Base-by-base conservation (phyloP, 2,888 invertebrate genomes). In the Proisotoma minuta region DNA sequence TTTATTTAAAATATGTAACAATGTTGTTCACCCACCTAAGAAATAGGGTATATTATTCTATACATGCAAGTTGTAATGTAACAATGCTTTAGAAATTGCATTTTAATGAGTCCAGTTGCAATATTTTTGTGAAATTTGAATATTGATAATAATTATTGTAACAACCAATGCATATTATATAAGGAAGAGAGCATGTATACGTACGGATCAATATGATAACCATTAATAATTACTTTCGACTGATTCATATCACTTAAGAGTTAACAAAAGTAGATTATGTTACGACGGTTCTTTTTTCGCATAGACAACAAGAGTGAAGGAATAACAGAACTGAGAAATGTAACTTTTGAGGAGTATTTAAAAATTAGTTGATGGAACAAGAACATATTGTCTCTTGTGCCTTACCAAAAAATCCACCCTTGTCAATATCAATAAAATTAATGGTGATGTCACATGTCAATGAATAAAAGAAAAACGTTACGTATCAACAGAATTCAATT, bases 321-420 rank as follows among this genome's bases (percentile, higher is more conserved):
- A 18, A 43, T 43, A 43, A 43, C 43, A 43, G 43, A 43, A 43
- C 43, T 43, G 43, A 43, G 15, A 4, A n/a, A n/a, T n/a, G n/a
- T n/a, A 43, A 43, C 18, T 43, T 43, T 43, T 43, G 43, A 43
- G 43, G 43, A 12, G 43, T 43, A 43, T 43, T 10, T 51, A 26
- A 51, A 22, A 24, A 50, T 50, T 5, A 50, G 12, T 43, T 43
- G 4, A 43, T 28, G 53, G 53, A 54, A 54, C 53, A 54, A 54
- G 53, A 54, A 52, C 52, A 52, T 49, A 5, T 34, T 54, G 53
- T 54, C 27, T 54, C 53, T 54, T 54, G 53, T 54, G 53, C 53
- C 53, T 54, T 54, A 54, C 4, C 4, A 43, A 12, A 43, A 15
- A 15, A 43, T 12, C 10, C 18, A 4, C 4, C 18, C 43, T 12